These are phyloP conservation scores for Brachypalpus laphriformis DNA, from an alignment of 2,888 invertebrate species.

Conservation along the genomic window DNA sequence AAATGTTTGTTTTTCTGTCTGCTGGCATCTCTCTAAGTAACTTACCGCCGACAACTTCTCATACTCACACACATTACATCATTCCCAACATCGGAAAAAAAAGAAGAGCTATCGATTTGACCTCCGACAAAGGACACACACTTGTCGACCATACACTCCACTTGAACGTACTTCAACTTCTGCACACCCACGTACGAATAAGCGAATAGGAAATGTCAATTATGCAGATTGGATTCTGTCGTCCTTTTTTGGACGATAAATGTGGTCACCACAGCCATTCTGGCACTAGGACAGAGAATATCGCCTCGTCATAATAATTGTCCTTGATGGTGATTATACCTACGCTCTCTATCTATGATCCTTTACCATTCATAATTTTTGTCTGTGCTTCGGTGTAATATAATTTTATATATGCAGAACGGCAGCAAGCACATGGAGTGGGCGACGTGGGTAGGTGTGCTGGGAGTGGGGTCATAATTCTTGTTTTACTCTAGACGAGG, in stretches of 20 bases:
- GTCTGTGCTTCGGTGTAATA: conserved; percentile 13
- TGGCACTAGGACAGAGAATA: conserved; percentile 29
- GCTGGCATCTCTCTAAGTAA: neutral
- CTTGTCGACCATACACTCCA: conserved; percentile 20
- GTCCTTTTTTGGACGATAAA: neutral
- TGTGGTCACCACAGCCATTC: conserved; percentile 27
- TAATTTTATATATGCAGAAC: conserved; percentile 47
- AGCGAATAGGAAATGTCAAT: conserved; percentile 45
- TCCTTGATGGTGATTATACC: conserved; percentile 37
- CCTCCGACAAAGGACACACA: conserved; percentile 29
- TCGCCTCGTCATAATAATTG: conserved; percentile 45
- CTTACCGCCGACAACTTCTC: neutral
- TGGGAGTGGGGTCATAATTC: neutral
- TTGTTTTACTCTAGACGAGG: neutral
- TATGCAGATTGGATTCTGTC: conserved; percentile 58
- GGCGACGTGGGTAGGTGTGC: conserved; percentile 19
- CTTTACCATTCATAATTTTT: conserved; percentile 14
- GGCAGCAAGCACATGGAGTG: neutral
- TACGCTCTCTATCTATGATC: conserved; percentile 10
- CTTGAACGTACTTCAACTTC: conserved; percentile 24
- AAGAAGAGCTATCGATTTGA: conserved; percentile 40
- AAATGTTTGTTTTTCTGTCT: neutral
- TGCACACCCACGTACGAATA: conserved; percentile 1
- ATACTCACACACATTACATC: neutral
- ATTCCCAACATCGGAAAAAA: conserved; percentile 2